These are phyloP conservation scores for Koerneria pararmatus DNA, from an alignment of 2,888 invertebrate species.

Conservation along the genomic window DNA sequence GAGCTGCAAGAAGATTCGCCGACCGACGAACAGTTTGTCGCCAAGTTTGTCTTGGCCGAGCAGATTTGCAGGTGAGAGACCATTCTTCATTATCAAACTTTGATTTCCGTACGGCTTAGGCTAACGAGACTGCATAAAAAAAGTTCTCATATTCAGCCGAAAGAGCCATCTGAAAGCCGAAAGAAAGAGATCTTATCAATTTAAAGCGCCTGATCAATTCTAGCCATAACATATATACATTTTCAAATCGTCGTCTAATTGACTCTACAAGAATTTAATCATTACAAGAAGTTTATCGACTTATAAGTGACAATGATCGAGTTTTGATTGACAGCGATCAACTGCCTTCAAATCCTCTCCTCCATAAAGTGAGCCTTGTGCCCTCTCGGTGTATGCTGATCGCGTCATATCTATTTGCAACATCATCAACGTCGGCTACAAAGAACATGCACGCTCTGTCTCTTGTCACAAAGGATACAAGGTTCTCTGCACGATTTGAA, in stretches of 20 bases:
- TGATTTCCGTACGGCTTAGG: no score
- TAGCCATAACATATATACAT: no score
- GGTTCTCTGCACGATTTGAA: no score
- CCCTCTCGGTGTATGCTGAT: slow-evolving; percentile 42
- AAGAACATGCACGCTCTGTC: slow-evolving; percentile 48
- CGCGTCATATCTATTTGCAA: slow-evolving; percentile 46
- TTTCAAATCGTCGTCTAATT: no score
- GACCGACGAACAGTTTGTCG: slow-evolving; percentile 49
- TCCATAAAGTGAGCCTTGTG: slow-evolving; percentile 47
- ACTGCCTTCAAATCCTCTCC: slow-evolving; percentile 44
- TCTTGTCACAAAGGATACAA: slow-evolving; percentile 38
- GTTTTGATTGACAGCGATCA: slow-evolving; percentile 35
- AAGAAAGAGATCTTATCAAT: no score
- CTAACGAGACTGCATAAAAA: no score
- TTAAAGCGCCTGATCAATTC: no score
- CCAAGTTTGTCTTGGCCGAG: slow-evolving; percentile 53
- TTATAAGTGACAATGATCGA: not conserved
- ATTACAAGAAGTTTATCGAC: not conserved
- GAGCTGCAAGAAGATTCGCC: slow-evolving; percentile 37
- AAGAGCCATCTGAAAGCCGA: no score
- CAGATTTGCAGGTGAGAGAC: slow-evolving; percentile 53
- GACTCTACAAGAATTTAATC: no score
- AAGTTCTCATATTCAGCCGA: no score
- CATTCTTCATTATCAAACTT: no score
- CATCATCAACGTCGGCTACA: slow-evolving; percentile 27